Evolutionary conservation across 2,113 vertebrate species (phyloP).

Genomic region (Copsychus sechellarum): DNA sequence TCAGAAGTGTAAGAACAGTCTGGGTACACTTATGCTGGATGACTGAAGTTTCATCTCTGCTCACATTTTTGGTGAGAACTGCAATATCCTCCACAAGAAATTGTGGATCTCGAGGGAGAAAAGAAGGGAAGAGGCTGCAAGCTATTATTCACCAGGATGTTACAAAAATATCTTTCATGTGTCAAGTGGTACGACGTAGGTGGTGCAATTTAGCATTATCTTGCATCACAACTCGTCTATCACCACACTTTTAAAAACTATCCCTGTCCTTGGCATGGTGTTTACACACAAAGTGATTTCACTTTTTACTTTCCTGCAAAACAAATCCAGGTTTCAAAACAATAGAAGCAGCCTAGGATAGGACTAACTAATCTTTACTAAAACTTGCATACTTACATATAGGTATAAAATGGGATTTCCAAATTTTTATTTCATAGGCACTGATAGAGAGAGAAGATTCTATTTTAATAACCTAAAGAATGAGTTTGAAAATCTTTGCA

Average conservation of each 20-base stretch:
- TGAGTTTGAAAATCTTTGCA: not conserved
- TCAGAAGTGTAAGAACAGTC: not conserved
- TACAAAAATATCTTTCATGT: slow-evolving; percentile 14
- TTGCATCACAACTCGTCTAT: slow-evolving; percentile 17
- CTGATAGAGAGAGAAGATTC: not conserved
- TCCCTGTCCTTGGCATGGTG: slow-evolving; percentile 10
- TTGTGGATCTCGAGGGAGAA: not conserved
- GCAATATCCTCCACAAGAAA: not conserved
- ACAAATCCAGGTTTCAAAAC: not conserved
- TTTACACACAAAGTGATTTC: not conserved
- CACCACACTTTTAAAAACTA: slow-evolving; percentile 11
- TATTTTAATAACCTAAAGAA: not conserved
- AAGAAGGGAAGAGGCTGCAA: not conserved
- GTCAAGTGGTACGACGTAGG: not conserved
- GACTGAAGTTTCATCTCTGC: not conserved
- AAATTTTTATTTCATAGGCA: not conserved
- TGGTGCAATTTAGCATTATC: slow-evolving; percentile 45
- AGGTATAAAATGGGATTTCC: not conserved
- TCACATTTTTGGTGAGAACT: not conserved
- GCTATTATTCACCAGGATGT: slow-evolving; percentile 13
- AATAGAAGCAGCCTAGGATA: not conserved
- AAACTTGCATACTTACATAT: not conserved
- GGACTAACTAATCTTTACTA: not conserved
- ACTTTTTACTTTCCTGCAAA: slow-evolving; percentile 4
- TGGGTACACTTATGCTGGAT: not conserved